These are phyloP conservation scores for Pemphredon lugubris DNA, from an alignment of 2,888 invertebrate genomes.

Conservation along the genomic window DNA sequence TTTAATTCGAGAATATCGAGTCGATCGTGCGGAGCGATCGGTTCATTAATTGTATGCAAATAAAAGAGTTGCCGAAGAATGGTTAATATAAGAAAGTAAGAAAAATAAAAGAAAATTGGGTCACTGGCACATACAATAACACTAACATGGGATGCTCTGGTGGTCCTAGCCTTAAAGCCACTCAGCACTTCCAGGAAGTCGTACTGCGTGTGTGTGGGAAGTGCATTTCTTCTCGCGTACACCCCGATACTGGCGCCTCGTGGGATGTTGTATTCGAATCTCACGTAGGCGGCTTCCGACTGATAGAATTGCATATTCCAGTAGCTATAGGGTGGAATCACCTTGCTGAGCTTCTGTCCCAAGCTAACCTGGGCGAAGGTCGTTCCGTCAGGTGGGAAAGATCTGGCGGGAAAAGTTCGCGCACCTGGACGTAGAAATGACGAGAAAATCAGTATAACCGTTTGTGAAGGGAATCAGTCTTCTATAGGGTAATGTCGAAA, in stretches of 20 bases:
- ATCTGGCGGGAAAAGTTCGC: conserved; percentile 93
- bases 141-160: conserved; percentile 93
- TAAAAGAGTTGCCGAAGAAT: no score
- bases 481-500: conserved; percentile 16
- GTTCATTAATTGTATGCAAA: no score
- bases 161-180: conserved; percentile 93
- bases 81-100: no score
- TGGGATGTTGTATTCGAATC: conserved; percentile 96
- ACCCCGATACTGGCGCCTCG: conserved; percentile 96
- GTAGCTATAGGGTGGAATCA: conserved; percentile 96
- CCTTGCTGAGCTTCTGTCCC: conserved; percentile 93
- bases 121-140: conserved; percentile 73
- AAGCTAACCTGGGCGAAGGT: conserved; percentile 94
- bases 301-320: conserved; percentile 99
- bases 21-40: no score
- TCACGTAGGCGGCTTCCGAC: conserved; percentile 95
- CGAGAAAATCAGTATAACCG: conserved; percentile 6
- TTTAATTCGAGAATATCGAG: no score
- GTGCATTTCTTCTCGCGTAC: conserved; percentile 95
- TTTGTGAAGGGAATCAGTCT: conserved; percentile 3
- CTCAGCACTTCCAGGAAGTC: conserved; percentile 97
- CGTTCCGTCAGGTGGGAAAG: conserved; percentile 95
- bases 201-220: conserved; percentile 98
- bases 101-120: conserved; percentile 48
- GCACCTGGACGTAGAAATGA: conserved; percentile 84